Evolutionary conservation across 2,797 vertebrate genomes (phyloP).

Genomic region (Rhincodon typus): DNA sequence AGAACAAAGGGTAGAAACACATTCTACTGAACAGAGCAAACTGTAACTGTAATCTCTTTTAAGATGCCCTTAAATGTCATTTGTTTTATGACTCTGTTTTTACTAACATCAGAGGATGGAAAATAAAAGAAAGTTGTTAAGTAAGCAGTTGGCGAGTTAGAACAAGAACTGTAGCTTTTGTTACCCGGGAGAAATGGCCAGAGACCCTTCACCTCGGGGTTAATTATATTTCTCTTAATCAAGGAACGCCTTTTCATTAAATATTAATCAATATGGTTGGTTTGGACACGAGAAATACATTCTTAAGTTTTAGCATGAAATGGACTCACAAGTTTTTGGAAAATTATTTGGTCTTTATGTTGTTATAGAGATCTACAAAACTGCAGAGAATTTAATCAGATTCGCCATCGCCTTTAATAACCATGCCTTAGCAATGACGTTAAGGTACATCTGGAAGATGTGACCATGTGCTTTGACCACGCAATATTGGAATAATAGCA

Average conservation of each 20-base stretch:
- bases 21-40: background rate
- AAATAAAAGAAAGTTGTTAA: background rate
- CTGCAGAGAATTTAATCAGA: background rate
- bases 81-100: background rate
- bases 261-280: background rate
- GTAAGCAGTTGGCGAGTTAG: background rate
- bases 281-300: background rate
- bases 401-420: background rate
- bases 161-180: background rate
- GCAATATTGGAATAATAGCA: conserved; percentile 8
- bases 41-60: background rate
- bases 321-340: background rate
- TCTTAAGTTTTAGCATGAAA: background rate
- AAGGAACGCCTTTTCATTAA: background rate
- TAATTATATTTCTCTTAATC: conserved; percentile 3
- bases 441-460: background rate
- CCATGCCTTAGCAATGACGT: background rate
- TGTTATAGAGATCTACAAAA: background rate
- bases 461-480: background rate
- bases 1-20: background rate
- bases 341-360: background rate
- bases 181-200: background rate
- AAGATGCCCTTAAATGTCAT: background rate
- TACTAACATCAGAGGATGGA: background rate
- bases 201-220: background rate